Conservation (phyloP, 2,888 invertebrate genomes). For the Drymonia ruficornis region DNA sequence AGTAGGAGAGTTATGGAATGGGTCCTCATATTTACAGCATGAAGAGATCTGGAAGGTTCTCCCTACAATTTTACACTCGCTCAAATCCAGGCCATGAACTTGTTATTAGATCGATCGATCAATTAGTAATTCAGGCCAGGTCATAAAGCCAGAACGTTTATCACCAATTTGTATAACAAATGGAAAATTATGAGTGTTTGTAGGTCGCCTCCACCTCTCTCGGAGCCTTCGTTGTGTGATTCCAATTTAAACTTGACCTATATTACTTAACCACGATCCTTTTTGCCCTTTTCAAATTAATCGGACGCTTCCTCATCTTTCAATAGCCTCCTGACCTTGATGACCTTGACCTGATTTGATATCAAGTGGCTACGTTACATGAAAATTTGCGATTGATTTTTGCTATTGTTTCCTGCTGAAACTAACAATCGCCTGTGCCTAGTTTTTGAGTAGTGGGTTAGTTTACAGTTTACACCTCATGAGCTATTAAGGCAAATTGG, state of each 20-base stretch:
- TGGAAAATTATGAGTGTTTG: neutral
- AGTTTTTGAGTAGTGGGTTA: no score
- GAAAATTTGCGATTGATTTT: neutral
- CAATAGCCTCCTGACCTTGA: neutral
- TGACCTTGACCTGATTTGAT: neutral
- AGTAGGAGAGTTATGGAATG: no score
- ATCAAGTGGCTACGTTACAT: neutral
- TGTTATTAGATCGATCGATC: slow-evolving; percentile 28
- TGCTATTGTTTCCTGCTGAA: no score
- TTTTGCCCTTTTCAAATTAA: neutral
- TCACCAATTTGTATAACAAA: slow-evolving; percentile 12
- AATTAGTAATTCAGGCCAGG: slow-evolving; percentile 26
- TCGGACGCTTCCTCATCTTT: neutral
- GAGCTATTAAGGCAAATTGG: no score
- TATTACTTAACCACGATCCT: neutral
- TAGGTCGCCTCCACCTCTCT: neutral
- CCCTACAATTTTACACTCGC: neutral
- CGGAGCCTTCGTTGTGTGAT: neutral
- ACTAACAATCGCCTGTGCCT: no score
- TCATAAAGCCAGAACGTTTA: slow-evolving; percentile 25
- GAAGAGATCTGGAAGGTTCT: neutral
- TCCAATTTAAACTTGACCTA: neutral
- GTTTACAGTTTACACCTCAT: no score
- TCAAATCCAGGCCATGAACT: slow-evolving; percentile 22
- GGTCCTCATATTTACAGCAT: neutral